Evolutionary conservation across 2,113 vertebrate species (phyloP).

Genomic region (Dinomys branickii): DNA sequence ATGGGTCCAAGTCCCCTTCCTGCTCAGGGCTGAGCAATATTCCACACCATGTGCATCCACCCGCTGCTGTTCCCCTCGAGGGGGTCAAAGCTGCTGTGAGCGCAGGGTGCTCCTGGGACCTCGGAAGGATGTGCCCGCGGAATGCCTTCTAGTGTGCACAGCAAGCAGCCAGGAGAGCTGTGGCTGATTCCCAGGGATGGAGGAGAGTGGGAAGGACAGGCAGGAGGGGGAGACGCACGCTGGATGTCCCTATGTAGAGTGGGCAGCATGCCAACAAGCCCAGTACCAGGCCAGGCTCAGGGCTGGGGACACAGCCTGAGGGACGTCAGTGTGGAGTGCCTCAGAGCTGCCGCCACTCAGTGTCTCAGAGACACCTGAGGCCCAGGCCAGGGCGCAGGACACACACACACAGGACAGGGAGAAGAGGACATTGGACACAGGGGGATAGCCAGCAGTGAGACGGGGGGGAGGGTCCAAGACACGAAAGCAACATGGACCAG

Average conservation of each 20-base stretch:
- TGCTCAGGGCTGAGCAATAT: not conserved
- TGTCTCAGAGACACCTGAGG: not conserved
- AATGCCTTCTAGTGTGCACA: not conserved
- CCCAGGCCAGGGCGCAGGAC: not conserved
- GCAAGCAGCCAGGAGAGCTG: not conserved
- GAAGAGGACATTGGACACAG: not conserved
- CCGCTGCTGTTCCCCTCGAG: not conserved
- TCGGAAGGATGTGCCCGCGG: accelerated
- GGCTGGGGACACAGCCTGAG: too few relatives aligned
- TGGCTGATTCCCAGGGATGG: not conserved
- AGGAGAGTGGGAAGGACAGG: not conserved
- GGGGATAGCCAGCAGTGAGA: not conserved
- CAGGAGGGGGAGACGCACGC: not conserved
- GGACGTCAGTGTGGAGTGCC: not conserved
- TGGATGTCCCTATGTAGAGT: not conserved
- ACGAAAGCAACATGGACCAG: not conserved
- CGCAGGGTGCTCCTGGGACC: not conserved
- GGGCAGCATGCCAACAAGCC: not conserved
- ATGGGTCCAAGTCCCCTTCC: not conserved
- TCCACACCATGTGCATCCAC: not conserved
- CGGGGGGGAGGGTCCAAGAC: not conserved
- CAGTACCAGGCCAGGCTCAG: not conserved
- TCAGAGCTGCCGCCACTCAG: not conserved
- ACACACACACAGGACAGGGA: not conserved
- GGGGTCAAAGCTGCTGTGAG: not conserved